Evolutionary conservation across 64 coral and sea anemone species (phyloP).

Genomic region (Stichodactyla mertensii): DNA sequence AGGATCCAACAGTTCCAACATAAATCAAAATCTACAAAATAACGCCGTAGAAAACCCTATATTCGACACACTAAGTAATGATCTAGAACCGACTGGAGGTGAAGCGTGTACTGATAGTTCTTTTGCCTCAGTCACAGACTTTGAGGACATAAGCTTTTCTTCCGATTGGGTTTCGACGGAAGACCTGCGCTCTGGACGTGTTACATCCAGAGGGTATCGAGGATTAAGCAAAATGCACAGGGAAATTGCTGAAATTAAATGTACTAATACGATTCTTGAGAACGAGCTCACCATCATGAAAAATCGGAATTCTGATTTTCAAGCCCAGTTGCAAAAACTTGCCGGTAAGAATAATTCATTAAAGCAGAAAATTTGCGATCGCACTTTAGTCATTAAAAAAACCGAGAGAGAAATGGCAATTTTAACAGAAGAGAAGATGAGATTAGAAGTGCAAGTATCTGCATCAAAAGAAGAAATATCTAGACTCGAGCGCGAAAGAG

Average conservation of each 20-base stretch:
- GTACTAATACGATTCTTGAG: slow-evolving; percentile 71
- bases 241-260: slow-evolving; percentile 81
- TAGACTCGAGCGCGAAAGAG: slow-evolving; percentile 71
- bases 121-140: slow-evolving; percentile 58
- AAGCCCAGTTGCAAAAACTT: slow-evolving; percentile 76
- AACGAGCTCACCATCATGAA: slow-evolving; percentile 78
- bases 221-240: slow-evolving; percentile 68
- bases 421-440: slow-evolving; percentile 63
- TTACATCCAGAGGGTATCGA: slow-evolving; percentile 31
- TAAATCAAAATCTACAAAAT: background rate
- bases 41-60: background rate
- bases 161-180: slow-evolving; percentile 65
- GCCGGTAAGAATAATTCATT: slow-evolving; percentile 69
- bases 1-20: background rate
- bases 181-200: slow-evolving; percentile 15
- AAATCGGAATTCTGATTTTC: slow-evolving; percentile 71
- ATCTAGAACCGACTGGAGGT: slow-evolving; percentile 40
- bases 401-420: slow-evolving; percentile 70
- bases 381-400: slow-evolving; percentile 52
- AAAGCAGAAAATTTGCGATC: slow-evolving; percentile 81
- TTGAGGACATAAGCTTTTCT: slow-evolving; percentile 61
- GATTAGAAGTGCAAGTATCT: slow-evolving; percentile 47
- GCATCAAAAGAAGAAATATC: slow-evolving; percentile 60
- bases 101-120: slow-evolving; percentile 66
- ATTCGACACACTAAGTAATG: background rate